Conservation (phyloP, 2,888 invertebrate species). For the Amphipyra tragopoginis region DNA sequence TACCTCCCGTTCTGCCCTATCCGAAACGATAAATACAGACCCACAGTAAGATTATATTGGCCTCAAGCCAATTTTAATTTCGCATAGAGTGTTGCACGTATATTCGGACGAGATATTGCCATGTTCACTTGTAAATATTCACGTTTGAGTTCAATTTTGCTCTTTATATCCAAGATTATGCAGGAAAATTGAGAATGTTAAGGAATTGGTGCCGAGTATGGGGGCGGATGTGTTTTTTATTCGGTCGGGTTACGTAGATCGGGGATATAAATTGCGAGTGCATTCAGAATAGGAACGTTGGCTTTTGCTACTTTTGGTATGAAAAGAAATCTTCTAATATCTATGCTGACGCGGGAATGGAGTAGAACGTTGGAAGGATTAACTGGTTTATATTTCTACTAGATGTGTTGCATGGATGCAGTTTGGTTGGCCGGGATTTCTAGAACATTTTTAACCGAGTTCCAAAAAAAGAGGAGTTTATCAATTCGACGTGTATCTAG, state of each 20-base stretch:
- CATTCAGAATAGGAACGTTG: constrained; percentile 46
- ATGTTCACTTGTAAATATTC: constrained; percentile 69
- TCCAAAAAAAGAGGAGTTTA: too few species aligned
- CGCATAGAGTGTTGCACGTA: constrained; percentile 75
- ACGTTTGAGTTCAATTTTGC: constrained; percentile 61
- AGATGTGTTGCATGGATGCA: background rate
- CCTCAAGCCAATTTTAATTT: constrained; percentile 84
- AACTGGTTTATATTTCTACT: constrained; percentile 10
- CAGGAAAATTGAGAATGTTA: constrained; percentile 48
- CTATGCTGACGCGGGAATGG: constrained; percentile 33
- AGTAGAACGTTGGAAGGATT: constrained; percentile 15
- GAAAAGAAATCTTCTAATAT: constrained; percentile 51
- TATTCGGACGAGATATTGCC: constrained; percentile 71
- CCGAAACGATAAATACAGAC: constrained; percentile 73
- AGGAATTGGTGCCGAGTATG: constrained; percentile 39
- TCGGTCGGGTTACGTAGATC: constrained; percentile 40
- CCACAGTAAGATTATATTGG: constrained; percentile 83
- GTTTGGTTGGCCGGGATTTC: background rate
- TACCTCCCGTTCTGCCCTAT: constrained; percentile 47
- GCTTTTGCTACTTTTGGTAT: constrained; percentile 43
- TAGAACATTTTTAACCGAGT: too few species aligned
- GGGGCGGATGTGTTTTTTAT: constrained; percentile 49
- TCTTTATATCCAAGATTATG: constrained; percentile 57
- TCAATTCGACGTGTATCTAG: too few species aligned
- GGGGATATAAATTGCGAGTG: constrained; percentile 50